Evolutionary conservation across 2,888 invertebrate genomes (phyloP).

Genomic region (Drosophila pullipes): DNA sequence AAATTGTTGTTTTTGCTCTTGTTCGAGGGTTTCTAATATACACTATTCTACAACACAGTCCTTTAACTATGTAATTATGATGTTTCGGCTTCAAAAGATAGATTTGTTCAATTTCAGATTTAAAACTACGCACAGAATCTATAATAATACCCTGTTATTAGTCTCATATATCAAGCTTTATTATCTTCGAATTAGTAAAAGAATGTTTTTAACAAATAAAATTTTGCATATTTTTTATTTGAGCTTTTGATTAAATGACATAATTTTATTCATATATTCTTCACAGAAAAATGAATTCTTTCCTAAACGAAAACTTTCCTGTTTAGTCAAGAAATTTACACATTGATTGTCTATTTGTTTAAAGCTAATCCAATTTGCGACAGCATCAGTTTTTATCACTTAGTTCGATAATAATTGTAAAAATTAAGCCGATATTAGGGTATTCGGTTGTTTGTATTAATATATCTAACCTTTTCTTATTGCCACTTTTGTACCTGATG

Average conservation of each 20-base stretch:
- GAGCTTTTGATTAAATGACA: background rate
- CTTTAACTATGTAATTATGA: background rate
- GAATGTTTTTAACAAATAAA: conserved; percentile 4
- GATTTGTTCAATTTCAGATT: background rate
- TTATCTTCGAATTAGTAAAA: conserved; percentile 26
- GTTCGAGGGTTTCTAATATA: conserved; percentile 25
- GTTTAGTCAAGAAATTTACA: background rate
- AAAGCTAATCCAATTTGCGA: background rate
- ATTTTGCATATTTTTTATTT: conserved; percentile 8
- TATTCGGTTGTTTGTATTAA: conserved; percentile 10
- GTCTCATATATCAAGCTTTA: background rate
- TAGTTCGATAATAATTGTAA: background rate
- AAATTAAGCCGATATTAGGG: conserved; percentile 10
- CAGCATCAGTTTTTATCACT: background rate
- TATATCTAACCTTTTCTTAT: conserved; percentile 8
- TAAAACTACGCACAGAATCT: background rate
- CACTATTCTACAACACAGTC: conserved; percentile 3
- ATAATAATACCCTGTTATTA: background rate
- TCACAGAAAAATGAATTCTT: background rate
- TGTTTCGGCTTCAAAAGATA: background rate
- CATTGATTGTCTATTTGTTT: background rate
- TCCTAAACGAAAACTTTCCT: background rate
- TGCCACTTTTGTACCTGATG: conserved; percentile 44
- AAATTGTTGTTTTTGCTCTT: conserved; percentile 24
- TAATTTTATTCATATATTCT: conserved; percentile 10